Evolutionary conservation across 2,797 vertebrate genomes (phyloP).

Genomic region (Gymnopithys bicolor): DNA sequence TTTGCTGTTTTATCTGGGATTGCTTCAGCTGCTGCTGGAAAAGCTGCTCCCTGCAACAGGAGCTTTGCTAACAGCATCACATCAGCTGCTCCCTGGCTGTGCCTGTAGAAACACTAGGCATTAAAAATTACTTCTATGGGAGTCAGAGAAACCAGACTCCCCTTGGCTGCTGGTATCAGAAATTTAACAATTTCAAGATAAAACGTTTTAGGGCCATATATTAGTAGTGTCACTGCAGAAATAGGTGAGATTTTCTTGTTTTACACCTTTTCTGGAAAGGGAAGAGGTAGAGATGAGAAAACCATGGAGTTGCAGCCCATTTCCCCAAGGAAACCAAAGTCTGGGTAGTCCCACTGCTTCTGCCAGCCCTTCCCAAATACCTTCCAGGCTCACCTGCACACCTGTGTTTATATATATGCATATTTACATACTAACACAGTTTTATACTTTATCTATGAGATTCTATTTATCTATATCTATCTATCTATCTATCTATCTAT

Average conservation of each 20-base stretch:
- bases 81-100: neutral
- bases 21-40: neutral
- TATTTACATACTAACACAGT: neutral
- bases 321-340: neutral
- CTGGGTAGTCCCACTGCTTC: rapidly evolving
- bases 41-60: neutral
- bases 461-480: too few species aligned
- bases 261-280: neutral
- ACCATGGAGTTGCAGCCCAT: rapidly evolving
- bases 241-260: neutral
- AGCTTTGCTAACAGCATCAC: neutral
- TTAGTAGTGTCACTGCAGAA: neutral
- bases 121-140: neutral
- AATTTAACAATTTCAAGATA: neutral
- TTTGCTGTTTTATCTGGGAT: constrained; percentile 1
- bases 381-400: neutral
- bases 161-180: neutral
- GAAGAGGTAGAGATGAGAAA: neutral
- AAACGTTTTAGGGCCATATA: neutral
- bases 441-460: neutral
- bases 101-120: neutral
- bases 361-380: neutral
- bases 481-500: too few species aligned
- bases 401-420: neutral
- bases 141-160: neutral